Base-by-base conservation (phyloP, 1,140 invertebrate species). In the Listronotus bonariensis region DNA sequence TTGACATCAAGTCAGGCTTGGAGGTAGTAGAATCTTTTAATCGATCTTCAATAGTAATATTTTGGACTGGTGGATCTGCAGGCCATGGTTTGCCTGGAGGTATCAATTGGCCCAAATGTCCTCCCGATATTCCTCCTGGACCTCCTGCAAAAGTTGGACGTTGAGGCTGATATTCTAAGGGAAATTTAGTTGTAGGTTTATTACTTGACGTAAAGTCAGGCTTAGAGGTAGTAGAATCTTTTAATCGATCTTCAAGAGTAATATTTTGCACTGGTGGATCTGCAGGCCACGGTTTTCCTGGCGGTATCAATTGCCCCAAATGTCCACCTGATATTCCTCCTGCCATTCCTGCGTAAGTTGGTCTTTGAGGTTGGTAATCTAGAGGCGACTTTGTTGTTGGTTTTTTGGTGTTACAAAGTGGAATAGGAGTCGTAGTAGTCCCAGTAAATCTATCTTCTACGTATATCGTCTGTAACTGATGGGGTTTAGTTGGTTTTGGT, bases 201-300 rank as follows among this genome's bases (percentile, higher is more conserved):
- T 36, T 3, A 12, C 34, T 36, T 36, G 7, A 7, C 1, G 8
- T 36, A 36, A 4, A 3, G 1, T 17, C 17, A 17, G 42, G 7
- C 8, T 7, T 36, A 8, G 11, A 1, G n/a, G n/a, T 7, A 40
- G 18, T 57, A 12, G 41, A 32, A 5, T 57, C 55, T 32, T 40
- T 12, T n/a, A 55, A 12, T 8, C 34, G 52, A 55, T 55, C 38
- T 18, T 8, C 36, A 10, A 55, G 0, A 20, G 18, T 12, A 34
- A 36, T 10, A 45, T 43, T 43, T 14, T 18, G n/a, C 45, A 36
- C 18, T 10, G 18, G 17, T 17, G 43, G 20, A n/a, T 46, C 12
- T 61, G 46, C 60, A 1, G 66, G 66, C 65, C 57, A 67, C 31
- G 65, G 65, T 9, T 32, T 62, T 14, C 65, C 59, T 32, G 45